Percentiles rank a stretch among this genome's conserved stretches.
Evolutionary conservation across 2,888 invertebrate genomes (phyloP).

Genomic region (Campoplex capitator): DNA sequence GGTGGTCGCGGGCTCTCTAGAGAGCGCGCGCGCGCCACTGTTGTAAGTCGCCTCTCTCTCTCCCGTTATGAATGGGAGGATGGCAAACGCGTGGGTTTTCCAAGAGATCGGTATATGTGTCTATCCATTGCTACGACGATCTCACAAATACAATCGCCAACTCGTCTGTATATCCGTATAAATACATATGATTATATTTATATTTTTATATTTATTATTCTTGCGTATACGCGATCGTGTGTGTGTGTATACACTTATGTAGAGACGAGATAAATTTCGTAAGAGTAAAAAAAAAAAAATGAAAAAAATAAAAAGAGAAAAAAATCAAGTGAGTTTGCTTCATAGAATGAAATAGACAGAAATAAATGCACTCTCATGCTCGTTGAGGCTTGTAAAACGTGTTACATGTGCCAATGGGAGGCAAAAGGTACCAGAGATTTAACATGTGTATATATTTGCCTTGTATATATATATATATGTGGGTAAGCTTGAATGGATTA

Average conservation of each 20-base stretch:
- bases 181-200: neutral
- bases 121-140: neutral
- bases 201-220: neutral
- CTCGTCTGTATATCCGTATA: neutral
- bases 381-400: slow-evolving; percentile 50
- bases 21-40: slow-evolving; percentile 43
- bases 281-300: slow-evolving; percentile 46
- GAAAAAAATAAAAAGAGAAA: neutral
- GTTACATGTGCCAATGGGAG: slow-evolving; percentile 46
- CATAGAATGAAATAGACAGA: slow-evolving; percentile 49
- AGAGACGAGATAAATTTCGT: slow-evolving; percentile 42
- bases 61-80: slow-evolving; percentile 68
- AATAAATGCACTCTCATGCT: slow-evolving; percentile 57
- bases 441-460: slow-evolving; percentile 38
- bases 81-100: slow-evolving; percentile 62
- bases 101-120: slow-evolving; percentile 14
- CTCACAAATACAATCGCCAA: neutral
- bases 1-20: slow-evolving; percentile 1
- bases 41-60: slow-evolving; percentile 64
- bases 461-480: slow-evolving; percentile 1
- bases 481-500: slow-evolving; percentile 45
- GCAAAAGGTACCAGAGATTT: slow-evolving; percentile 23
- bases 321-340: slow-evolving; percentile 54
- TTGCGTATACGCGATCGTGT: neutral
- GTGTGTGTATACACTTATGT: neutral